Conservation (phyloP, 1,140 invertebrate species). For the Scaptodrosophila lebanonensis region DNA sequence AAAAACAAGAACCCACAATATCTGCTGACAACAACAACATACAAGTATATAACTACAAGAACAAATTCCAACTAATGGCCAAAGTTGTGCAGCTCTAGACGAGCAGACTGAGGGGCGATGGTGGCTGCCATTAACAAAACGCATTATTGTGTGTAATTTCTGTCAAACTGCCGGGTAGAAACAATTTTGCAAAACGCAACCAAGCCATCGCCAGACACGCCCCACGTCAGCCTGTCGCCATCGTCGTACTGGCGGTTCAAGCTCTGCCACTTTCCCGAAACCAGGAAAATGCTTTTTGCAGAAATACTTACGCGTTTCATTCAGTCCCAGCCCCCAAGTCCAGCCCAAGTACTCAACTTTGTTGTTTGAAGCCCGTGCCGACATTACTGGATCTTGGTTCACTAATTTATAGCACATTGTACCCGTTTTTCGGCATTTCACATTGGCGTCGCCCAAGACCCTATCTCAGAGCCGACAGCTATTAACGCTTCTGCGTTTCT, state of each 20-base stretch:
- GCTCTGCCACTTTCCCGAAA: no score
- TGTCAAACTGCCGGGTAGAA: conserved; percentile 15
- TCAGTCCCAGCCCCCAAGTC: no score
- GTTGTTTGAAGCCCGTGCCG: no score
- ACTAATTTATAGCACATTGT: conserved; percentile 34
- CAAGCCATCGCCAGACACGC: conserved; percentile 40
- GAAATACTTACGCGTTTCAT: no score
- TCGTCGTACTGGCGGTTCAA: conserved; percentile 10
- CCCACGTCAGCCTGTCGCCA: conserved; percentile 17
- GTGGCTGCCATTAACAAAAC: conserved; percentile 53
- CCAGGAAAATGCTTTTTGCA: no score
- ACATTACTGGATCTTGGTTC: background rate
- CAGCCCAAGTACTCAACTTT: no score
- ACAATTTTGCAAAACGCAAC: conserved; percentile 32
- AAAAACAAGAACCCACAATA: conserved; percentile 33
- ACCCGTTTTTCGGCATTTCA: conserved; percentile 35
- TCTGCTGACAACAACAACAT: no score
- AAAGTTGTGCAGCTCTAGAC: conserved; percentile 23
- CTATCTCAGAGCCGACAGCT: conserved; percentile 19
- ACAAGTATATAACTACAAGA: conserved; percentile 22
- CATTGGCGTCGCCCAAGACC: background rate
- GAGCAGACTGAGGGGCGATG: conserved; percentile 16
- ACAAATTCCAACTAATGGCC: conserved; percentile 1
- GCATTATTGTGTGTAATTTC: conserved; percentile 61
- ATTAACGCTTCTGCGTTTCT: conserved; percentile 32